Evolutionary conservation across 2,888 invertebrate species (phyloP).

Genomic region (Ophonus ardosiacus): DNA sequence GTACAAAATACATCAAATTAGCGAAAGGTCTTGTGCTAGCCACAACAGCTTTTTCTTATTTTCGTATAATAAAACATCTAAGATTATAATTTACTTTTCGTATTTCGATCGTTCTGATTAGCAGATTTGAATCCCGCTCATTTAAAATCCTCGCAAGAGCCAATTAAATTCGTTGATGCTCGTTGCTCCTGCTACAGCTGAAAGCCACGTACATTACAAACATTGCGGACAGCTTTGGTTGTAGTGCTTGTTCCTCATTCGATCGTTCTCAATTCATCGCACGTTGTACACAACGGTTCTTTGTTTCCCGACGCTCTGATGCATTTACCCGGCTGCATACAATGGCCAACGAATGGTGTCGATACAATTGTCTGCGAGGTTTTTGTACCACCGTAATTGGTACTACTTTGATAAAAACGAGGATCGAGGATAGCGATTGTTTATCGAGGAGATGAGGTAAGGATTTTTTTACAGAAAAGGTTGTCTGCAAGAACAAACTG

Average conservation of each 20-base stretch:
- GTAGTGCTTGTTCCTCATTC: not conserved
- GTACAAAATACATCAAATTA: no score
- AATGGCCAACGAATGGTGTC: slow-evolving; percentile 16
- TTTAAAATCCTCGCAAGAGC: not conserved
- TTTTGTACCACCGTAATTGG: slow-evolving; percentile 29
- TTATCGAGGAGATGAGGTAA: not conserved
- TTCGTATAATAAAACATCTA: no score
- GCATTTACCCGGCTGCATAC: slow-evolving; percentile 11
- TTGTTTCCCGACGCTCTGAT: slow-evolving; percentile 23
- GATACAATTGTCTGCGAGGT: slow-evolving; percentile 12
- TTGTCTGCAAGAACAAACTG: no score
- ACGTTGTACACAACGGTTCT: slow-evolving; percentile 31
- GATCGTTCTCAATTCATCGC: slow-evolving; percentile 16
- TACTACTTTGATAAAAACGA: slow-evolving; percentile 1
- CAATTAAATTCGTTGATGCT: not conserved
- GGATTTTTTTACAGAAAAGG: no score
- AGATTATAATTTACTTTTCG: not conserved
- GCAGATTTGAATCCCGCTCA: not conserved
- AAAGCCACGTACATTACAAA: not conserved
- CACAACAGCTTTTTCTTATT: no score
- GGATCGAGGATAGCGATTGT: not conserved
- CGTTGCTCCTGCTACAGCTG: not conserved
- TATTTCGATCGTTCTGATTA: not conserved
- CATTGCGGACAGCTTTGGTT: slow-evolving; percentile 11
- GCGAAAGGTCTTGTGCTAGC: no score